Evolutionary conservation across 2,888 invertebrate species (phyloP).

Genomic region (Caenorhabditis doughertyi): DNA sequence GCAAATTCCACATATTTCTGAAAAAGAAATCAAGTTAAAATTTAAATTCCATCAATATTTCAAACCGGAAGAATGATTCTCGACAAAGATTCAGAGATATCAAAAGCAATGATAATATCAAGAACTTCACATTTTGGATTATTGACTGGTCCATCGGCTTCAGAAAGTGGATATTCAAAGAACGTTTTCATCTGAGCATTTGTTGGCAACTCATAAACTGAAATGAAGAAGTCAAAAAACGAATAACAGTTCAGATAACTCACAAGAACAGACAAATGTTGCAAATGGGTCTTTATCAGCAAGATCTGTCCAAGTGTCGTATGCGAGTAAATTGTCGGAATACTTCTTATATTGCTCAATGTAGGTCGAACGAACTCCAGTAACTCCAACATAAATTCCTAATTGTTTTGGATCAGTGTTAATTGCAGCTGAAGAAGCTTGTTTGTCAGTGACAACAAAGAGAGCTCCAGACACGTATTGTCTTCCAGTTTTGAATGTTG

Average conservation of each 20-base stretch:
- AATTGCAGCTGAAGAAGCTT: neutral
- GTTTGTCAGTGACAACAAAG: slow-evolving; percentile 55
- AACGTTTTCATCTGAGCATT: neutral
- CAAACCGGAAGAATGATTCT: slow-evolving; percentile 53
- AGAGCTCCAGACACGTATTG: slow-evolving; percentile 42
- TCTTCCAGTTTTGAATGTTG: slow-evolving; percentile 36
- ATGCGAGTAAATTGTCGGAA: slow-evolving; percentile 18
- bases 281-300: slow-evolving; percentile 39
- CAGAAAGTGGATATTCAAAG: slow-evolving; percentile 13
- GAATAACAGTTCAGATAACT: neutral
- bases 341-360: neutral
- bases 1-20: slow-evolving; percentile 53
- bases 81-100: slow-evolving; percentile 58
- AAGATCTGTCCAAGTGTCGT: slow-evolving; percentile 50
- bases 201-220: slow-evolving; percentile 43
- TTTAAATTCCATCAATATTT: neutral
- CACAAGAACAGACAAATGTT: slow-evolving; percentile 46
- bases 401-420: neutral
- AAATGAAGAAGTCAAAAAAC: too few relatives aligned
- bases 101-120: slow-evolving; percentile 59
- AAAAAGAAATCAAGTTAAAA: neutral
- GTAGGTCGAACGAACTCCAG: slow-evolving; percentile 46
- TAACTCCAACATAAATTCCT: slow-evolving; percentile 47
- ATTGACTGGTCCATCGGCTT: slow-evolving; percentile 13
- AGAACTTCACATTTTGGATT: slow-evolving; percentile 56